phyloP scores from a whole-genome alignment of 2,113 vertebrate species.

The Pterocles gutturalis region DNA sequence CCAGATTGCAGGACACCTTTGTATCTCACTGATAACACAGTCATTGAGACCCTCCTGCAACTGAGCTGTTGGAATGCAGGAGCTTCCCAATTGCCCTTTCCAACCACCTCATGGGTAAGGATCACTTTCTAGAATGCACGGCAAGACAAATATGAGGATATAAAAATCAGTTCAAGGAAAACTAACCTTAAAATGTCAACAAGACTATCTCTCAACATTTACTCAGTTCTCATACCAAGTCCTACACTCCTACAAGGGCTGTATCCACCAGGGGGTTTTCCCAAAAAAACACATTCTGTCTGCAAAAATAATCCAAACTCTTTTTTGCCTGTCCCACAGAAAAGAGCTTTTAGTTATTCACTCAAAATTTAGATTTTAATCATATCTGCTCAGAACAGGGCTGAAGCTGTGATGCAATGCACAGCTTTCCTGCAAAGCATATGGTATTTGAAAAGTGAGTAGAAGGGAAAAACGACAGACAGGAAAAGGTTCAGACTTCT shows the following conservation, averaged over 20 bases:
- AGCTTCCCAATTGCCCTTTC: not conserved
- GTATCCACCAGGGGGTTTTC: not conserved
- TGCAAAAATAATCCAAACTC: not conserved
- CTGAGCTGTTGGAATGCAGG: not conserved
- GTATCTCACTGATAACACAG: not conserved
- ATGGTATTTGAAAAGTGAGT: not conserved
- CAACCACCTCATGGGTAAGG: not conserved
- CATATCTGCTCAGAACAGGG: not conserved
- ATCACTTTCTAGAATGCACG: not conserved
- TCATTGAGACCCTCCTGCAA: not conserved
- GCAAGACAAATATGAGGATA: not conserved
- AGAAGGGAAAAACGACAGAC: constrained; percentile 40
- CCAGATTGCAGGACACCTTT: not conserved
- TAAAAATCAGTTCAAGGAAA: not conserved
- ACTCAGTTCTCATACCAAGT: not conserved
- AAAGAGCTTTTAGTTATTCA: not conserved
- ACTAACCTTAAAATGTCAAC: not conserved
- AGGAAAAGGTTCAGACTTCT: constrained; percentile 73
- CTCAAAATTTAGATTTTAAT: not conserved
- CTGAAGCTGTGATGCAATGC: not conserved
- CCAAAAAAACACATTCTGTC: not conserved
- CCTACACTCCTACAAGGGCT: not conserved
- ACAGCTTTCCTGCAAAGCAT: constrained; percentile 1
- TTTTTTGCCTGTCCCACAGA: not conserved
- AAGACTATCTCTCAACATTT: not conserved